Evolutionary conservation across 1,140 invertebrate genomes (phyloP), one percentile per base, ranked within the genome.

Genomic region (Argopecten irradians): DNA sequence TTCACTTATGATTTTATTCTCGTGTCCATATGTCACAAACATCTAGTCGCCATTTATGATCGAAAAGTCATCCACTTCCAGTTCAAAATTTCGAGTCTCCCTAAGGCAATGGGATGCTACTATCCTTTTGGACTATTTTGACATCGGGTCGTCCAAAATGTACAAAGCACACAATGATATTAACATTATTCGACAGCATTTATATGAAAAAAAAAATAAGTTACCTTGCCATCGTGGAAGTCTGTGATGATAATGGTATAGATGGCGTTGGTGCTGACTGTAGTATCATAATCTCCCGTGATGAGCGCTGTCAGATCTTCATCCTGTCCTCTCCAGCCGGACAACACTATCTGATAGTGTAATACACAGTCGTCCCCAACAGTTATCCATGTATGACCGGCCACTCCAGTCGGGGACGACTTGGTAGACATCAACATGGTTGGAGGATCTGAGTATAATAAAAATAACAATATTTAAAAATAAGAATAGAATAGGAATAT

Each of bases 201-300:
- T 5, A 13, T 39, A 39, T 39, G 13, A 39, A 39, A n/a, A 39
- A 39, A 3, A 46, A 14, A 46, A 46, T 46, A 14, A 19, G 1
- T 85, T 85, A 89, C 89, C 34, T 85, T 89, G 82, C 89, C 89
- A 87, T 89, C 82, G 39, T 83, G 85, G 82, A 89, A 89, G 36
- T 89, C 85, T n/a, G 86, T 82, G 22, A 89, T 89, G 22, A 89
- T 85, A 1, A 89, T 87, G 8, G 89, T 89, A 22, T 89, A 89
- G 28, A 89, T 89, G 35, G 86, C 86, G 39, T 89, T 89, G 28
- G 85, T 86, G 35, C 84, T 89, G 19, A 86, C 41, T 33, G 71
- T 85, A 11, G 89, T 85, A 36, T 87, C 86, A 83, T 87, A 89
- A 82, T 89, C 86, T 1, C 89, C 89, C 14, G 84, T 87, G 8